These are phyloP conservation scores for Sesamia nonagrioides DNA, from an alignment of 1,140 invertebrate genomes.

Conservation along the genomic window DNA sequence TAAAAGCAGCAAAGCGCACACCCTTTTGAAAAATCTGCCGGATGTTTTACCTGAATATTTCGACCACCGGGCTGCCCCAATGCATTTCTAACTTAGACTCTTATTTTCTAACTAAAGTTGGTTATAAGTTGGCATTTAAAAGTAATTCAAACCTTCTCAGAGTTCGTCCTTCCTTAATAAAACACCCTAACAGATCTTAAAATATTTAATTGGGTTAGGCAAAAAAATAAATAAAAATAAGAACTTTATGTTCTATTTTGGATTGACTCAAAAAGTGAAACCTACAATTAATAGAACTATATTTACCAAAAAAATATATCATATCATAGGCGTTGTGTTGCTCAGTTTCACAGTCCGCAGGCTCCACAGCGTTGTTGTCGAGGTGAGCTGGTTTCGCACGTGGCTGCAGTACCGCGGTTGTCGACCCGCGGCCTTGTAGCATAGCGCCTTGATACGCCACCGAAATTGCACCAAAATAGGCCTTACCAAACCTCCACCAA, in stretches of 20 bases:
- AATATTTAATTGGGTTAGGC: not conserved
- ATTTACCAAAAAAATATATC: not conserved
- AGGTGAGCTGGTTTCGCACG: conserved; percentile 79
- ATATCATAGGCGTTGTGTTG: not conserved
- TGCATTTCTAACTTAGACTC: too few species aligned
- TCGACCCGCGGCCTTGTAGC: conserved; percentile 81
- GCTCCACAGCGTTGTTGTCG: conserved; percentile 55
- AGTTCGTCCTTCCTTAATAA: too few species aligned
- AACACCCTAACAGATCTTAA: not conserved
- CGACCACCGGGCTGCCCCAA: not conserved
- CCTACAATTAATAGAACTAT: not conserved
- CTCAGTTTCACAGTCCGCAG: conserved; percentile 7
- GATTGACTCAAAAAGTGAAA: not conserved
- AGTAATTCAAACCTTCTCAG: too few species aligned
- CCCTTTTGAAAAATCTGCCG: not conserved
- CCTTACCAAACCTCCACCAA: conserved; percentile 46
- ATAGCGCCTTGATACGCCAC: conserved; percentile 61
- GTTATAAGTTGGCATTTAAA: too few species aligned
- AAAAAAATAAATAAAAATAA: not conserved
- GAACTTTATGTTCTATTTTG: too few species aligned
- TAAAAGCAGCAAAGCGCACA: not conserved
- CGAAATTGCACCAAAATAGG: conserved; percentile 48
- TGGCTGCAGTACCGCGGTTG: conserved; percentile 74
- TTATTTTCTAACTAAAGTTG: too few species aligned
- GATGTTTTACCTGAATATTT: conserved; percentile 17